Evolutionary conservation across 2,888 invertebrate species (phyloP).

Genomic region (Adelphocoris suturalis): DNA sequence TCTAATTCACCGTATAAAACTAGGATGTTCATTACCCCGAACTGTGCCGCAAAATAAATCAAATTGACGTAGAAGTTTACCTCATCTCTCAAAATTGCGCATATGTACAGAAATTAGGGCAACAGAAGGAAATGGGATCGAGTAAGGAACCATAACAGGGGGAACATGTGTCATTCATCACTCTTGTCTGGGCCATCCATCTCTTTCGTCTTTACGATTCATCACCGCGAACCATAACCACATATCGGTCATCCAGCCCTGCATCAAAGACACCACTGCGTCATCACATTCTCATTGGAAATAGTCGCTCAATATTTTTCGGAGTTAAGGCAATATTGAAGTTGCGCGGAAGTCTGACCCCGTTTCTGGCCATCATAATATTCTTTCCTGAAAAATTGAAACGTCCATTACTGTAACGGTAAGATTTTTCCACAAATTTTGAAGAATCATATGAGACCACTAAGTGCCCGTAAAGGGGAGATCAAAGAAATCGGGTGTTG

Average conservation of each 20-base stretch:
- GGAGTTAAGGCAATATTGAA: no score
- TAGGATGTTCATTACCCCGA: no score
- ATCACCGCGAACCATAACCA: constrained; percentile 34
- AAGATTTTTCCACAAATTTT: no score
- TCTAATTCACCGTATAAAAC: no score
- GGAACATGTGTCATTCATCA: constrained; percentile 44
- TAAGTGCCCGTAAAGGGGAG: no score
- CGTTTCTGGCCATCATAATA: no score
- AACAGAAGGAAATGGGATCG: background rate
- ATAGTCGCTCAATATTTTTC: no score
- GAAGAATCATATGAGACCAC: no score
- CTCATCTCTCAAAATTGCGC: background rate
- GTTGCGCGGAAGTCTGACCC: no score
- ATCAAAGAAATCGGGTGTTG: no score
- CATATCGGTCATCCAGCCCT: constrained; percentile 15
- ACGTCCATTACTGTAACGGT: no score
- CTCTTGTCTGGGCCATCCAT: constrained; percentile 24
- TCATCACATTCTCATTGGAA: background rate
- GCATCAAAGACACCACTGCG: background rate
- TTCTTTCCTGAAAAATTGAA: no score
- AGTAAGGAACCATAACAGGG: background rate
- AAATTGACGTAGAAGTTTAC: background rate
- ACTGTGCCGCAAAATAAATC: background rate
- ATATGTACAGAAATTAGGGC: background rate
- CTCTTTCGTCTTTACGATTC: constrained; percentile 48